Base-by-base conservation (phyloP, 2,888 invertebrate genomes). In the Steinernema hermaphroditum region DNA sequence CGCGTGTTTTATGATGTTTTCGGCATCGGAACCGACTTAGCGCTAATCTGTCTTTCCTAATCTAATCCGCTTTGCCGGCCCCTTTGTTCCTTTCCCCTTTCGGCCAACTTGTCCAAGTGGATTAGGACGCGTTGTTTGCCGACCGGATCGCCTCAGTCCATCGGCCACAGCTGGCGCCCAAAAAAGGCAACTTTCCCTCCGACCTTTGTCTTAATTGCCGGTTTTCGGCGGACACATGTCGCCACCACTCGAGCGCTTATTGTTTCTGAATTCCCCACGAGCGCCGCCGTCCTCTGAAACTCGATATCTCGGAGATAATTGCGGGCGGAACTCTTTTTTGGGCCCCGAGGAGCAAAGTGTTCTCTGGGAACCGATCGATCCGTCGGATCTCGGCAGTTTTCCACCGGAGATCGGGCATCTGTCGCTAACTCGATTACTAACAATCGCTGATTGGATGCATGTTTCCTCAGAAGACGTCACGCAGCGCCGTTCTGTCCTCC, bases 1-100 rank as follows among this genome's bases (percentile, higher is more conserved):
- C n/a, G n/a, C n/a, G 43, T n/a, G n/a, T n/a, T n/a, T 41, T 16
- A 12, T 41, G 9, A 19, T 49, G 49, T 49, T 49, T 49, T 49
- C 49, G 49, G 49, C 49, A n/a, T 49, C 49, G 19, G 14, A 49
- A 49, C 49, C 14, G 9, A 12, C 27, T 14, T 14, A 54, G n/a
- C n/a, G 46, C 46, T 46, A 46, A 46, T 6, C 46, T 41, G 46
- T 46, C 37, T 37, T 16, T 19, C 54, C 54, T 22, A 54, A 54
- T 54, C 54, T 27, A 16, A 54, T 54, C 54, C 54, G 54, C 49
- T 49, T 49, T 49, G 9, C 46, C 46, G 46, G 46, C 46, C 9
- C 16, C 46, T 46, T 54, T 54, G 24, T 14, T 54, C 27, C 54
- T 27, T 27, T 27, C 27, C 19, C 54, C 24, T 14, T 22, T 27